Percentiles rank a stretch among this genome's conserved stretches.
phyloP scores from a whole-genome alignment of 1,140 invertebrate genomes.

The Spodoptera litura region DNA sequence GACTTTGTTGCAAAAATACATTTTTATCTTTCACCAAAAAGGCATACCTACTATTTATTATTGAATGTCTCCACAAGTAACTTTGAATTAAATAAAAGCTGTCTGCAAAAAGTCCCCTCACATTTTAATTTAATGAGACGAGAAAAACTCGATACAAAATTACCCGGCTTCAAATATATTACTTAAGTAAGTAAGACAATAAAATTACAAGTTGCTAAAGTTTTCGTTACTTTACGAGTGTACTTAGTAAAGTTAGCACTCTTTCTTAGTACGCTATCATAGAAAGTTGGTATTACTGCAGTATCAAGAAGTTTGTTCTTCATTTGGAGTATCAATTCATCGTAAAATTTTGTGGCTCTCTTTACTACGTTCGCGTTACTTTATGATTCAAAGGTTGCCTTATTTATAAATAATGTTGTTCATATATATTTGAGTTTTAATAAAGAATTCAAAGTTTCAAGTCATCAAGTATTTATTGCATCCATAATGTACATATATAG shows the following conservation, averaged over 20 bases:
- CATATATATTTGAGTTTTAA: no score
- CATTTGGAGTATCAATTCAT: slow-evolving; percentile 33
- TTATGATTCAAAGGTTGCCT: not conserved
- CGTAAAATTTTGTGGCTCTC: slow-evolving; percentile 36
- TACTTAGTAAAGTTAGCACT: slow-evolving; percentile 22
- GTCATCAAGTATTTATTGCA: no score
- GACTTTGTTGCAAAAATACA: no score
- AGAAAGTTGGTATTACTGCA: slow-evolving; percentile 26
- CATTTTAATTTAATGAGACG: not conserved
- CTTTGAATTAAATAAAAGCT: no score
- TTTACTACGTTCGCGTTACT: slow-evolving; percentile 23
- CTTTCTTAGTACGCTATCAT: slow-evolving; percentile 28
- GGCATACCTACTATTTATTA: no score
- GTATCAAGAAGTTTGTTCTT: slow-evolving; percentile 40
- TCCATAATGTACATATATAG: no score
- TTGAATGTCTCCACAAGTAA: no score
- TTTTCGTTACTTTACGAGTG: slow-evolving; percentile 19
- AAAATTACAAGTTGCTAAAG: slow-evolving; percentile 23
- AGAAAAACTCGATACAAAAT: not conserved
- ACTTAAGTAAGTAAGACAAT: not conserved
- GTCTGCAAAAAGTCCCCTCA: not conserved
- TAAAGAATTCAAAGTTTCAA: no score
- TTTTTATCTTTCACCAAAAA: no score
- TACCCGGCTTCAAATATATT: not conserved
- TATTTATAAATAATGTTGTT: no score